Percentiles rank a stretch among this genome's conserved stretches.
These are phyloP conservation scores for Toxotes chatareus DNA, from an alignment of 2,113 vertebrate species.

Conservation along the genomic window DNA sequence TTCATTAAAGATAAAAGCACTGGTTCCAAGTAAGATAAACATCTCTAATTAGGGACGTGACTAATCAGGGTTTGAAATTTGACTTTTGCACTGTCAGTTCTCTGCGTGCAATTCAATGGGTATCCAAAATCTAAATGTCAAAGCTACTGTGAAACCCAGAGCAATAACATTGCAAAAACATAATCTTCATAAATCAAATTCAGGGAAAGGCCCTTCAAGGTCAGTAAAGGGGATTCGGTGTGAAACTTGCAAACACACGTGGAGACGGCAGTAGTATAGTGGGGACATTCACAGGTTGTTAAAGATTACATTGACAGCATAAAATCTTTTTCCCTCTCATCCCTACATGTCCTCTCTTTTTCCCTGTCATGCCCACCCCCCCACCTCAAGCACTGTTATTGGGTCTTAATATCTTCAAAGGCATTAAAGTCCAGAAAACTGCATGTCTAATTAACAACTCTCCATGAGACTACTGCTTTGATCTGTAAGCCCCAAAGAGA, in stretches of 20 bases:
- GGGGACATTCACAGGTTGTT: constrained; percentile 9
- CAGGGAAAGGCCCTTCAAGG: background rate
- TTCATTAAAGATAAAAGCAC: background rate
- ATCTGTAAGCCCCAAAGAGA: constrained; percentile 57
- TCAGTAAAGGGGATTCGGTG: background rate
- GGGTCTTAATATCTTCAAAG: constrained; percentile 59
- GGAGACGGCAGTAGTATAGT: background rate
- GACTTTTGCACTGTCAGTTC: background rate
- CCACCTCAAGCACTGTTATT: constrained; percentile 6
- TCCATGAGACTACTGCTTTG: constrained; percentile 56
- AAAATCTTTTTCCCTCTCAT: constrained; percentile 23
- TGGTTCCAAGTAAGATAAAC: background rate
- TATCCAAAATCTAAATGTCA: background rate
- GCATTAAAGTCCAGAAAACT: constrained; percentile 52
- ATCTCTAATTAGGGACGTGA: background rate
- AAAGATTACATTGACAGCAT: constrained; percentile 30
- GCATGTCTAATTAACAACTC: constrained; percentile 60
- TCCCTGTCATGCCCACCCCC: background rate
- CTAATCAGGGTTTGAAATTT: background rate
- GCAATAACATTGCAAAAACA: background rate
- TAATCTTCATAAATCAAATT: background rate
- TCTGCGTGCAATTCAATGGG: background rate
- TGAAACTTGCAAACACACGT: constrained; percentile 2
- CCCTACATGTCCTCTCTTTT: constrained; percentile 5
- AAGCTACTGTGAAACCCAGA: background rate